These are phyloP conservation scores for Standfussiana lucernea DNA, from an alignment of 2,888 invertebrate species.

Conservation along the genomic window DNA sequence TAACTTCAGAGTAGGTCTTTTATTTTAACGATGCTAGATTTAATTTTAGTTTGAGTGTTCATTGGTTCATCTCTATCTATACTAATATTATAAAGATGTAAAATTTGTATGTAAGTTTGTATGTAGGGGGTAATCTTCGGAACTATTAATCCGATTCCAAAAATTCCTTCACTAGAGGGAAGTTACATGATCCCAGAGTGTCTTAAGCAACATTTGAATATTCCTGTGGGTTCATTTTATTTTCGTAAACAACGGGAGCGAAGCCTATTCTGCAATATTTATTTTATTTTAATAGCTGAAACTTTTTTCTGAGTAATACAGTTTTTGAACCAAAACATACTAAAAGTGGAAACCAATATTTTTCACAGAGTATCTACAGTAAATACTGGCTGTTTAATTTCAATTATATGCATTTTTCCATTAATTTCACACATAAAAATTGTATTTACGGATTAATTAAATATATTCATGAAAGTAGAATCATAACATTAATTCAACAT, in stretches of 20 bases:
- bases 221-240: too few species aligned
- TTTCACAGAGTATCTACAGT: not conserved
- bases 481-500: slow-evolving; percentile 10
- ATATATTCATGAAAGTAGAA: not conserved
- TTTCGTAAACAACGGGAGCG: too few species aligned
- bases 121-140: too few species aligned
- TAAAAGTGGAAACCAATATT: not conserved
- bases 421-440: not conserved
- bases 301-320: not conserved
- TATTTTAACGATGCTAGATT: not conserved
- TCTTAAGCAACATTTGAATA: too few species aligned
- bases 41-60: not conserved
- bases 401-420: not conserved
- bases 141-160: too few species aligned
- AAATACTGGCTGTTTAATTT: not conserved
- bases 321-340: too few species aligned
- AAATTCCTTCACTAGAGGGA: too few species aligned
- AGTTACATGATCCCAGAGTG: too few species aligned
- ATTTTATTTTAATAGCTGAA: not conserved
- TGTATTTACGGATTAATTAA: not conserved
- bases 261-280: not conserved
- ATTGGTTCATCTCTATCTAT: not conserved
- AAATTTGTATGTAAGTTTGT: too few species aligned
- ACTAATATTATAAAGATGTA: too few species aligned
- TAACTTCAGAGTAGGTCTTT: not conserved